phyloP scores from a whole-genome alignment of 30 jellyfish, hydroid and myxozoan species.

The Aurelia aurita complex sp. Pacific region DNA sequence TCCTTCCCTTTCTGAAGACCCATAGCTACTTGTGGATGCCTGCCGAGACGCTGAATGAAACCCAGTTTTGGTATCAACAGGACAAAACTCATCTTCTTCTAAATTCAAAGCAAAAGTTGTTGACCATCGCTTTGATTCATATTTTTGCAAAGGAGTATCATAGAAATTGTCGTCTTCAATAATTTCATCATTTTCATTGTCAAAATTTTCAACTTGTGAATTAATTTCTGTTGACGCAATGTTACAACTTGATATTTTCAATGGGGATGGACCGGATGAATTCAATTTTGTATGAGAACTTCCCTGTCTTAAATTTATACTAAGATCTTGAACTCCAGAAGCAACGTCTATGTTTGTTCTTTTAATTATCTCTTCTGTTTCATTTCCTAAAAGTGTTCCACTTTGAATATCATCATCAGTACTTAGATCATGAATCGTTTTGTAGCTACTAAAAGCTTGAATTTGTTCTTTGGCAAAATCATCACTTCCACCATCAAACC shows the following conservation, averaged over 20 bases:
- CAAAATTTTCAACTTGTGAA: neutral
- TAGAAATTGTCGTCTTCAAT: constrained; percentile 26
- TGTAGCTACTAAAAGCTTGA: neutral
- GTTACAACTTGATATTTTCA: constrained; percentile 22
- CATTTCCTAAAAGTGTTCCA: neutral
- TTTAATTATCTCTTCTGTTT: neutral
- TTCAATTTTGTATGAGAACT: too few relatives aligned
- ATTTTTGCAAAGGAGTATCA: constrained; percentile 36
- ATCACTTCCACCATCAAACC: neutral
- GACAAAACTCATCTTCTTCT: constrained; percentile 38
- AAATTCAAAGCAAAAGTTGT: constrained; percentile 36
- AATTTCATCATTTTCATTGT: neutral
- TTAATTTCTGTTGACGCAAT: neutral
- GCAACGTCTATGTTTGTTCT: neutral
- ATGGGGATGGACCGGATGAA: constrained; percentile 21
- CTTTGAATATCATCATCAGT: neutral
- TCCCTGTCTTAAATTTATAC: neutral
- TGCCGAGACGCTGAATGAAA: constrained; percentile 25
- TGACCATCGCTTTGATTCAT: constrained; percentile 59
- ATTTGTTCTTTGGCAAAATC: neutral
- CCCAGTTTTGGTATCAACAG: neutral
- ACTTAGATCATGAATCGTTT: neutral
- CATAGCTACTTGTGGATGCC: constrained; percentile 11
- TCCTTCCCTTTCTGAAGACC: neutral
- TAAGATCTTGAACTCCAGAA: neutral